phyloP scores from a whole-genome alignment of 2,888 invertebrate species.

The Drosophila meridionalis region DNA sequence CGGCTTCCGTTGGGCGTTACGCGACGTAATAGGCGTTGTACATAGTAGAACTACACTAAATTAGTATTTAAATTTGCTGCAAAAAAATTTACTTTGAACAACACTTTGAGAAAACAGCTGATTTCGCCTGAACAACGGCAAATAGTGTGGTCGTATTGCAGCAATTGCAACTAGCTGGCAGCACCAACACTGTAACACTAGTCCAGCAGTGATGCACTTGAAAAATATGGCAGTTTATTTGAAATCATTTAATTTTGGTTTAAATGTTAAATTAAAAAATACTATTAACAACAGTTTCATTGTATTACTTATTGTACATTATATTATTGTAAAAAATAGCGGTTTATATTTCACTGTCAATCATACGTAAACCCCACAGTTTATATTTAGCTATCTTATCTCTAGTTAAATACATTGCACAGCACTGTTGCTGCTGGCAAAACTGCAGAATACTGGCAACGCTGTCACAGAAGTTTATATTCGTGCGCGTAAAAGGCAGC shows the following conservation, averaged over 20 bases:
- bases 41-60: constrained; percentile 43
- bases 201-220: background rate
- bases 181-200: background rate
- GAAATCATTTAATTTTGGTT: background rate
- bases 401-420: background rate
- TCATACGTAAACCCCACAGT: background rate
- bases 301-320: too few species aligned
- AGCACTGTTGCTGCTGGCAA: constrained; percentile 12
- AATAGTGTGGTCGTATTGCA: constrained; percentile 38
- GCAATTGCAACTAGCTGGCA: constrained; percentile 21
- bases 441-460: constrained; percentile 28
- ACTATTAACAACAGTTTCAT: background rate
- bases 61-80: constrained; percentile 34
- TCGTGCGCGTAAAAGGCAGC: constrained; percentile 62
- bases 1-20: constrained; percentile 40
- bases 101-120: constrained; percentile 5
- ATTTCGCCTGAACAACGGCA: constrained; percentile 31
- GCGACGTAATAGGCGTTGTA: constrained; percentile 16
- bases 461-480: constrained; percentile 34
- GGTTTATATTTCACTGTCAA: background rate
- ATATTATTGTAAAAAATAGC: too few species aligned
- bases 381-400: background rate
- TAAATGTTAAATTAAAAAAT: background rate
- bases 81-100: constrained; percentile 34
- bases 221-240: background rate